Evolutionary conservation across 2,888 invertebrate genomes (phyloP), one percentile per base, ranked within the genome.

Genomic region (Erebia palarica): DNA sequence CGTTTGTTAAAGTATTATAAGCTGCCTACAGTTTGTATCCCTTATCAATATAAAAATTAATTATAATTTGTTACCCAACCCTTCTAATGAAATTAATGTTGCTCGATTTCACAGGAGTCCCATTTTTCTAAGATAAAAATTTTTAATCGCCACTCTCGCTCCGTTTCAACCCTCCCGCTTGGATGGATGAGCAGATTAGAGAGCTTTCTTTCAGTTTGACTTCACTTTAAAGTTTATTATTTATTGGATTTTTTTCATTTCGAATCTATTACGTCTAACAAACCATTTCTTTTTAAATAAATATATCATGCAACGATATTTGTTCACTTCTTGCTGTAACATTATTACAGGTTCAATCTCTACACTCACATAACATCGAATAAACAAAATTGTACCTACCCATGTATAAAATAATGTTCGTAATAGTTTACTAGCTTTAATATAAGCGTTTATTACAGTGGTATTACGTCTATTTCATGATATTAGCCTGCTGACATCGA

Each of bases 121-220:
- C 84, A 83, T 89, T 90, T 89, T 88, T 88, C 81, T 82, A 82
- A 88, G 88, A 88, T 86, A 87, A 87, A 73, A 81, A 83, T 87
- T 86, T 86, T 86, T 89, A 89, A 90, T 89, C 89, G 84, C 77
- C 81, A 80, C 77, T 80, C 82, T 82, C 81, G 86, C 81, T 81
- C 84, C 85, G 86, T 71, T 69, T 81, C 77, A 71, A 72, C 76
- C 77, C 81, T 81, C 81, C 78, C 80, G 80, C 79, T 70, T 81
- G 81, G 79, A 80, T 76, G 82, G 82, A 75, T 86, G 81, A 75
- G 73, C 82, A 84, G 86, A 86, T 86, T 83, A 86, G 55, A 64
- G 66, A 75, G 81, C 82, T 79, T 82, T 82, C 82, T 83, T 82
- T 83, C 81, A 75, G 75, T 79, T 83, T 82, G 83, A 84, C 82